phyloP scores from a whole-genome alignment of 2,113 vertebrate genomes.

The Corvus hawaiiensis region DNA sequence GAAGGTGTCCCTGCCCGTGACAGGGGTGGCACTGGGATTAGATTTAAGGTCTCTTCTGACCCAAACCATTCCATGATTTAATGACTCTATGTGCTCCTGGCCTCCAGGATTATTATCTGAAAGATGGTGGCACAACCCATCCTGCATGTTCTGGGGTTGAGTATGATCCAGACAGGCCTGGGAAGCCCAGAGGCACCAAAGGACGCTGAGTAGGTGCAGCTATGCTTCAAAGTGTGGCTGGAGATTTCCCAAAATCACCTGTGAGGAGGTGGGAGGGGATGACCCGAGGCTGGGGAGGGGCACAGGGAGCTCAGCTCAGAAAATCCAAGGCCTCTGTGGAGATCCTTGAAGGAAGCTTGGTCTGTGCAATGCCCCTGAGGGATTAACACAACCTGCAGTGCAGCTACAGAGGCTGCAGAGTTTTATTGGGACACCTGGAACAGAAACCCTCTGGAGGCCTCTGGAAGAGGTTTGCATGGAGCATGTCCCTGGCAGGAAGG shows the following conservation, averaged over 20 bases:
- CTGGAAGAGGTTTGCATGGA: neutral
- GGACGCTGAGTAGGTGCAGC: neutral
- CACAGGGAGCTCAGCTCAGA: neutral
- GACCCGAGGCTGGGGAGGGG: accelerated
- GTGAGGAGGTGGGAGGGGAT: neutral
- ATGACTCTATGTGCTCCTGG: neutral
- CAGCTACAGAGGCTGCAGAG: neutral
- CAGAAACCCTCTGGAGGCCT: neutral
- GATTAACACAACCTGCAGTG: neutral
- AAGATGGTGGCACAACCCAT: neutral
- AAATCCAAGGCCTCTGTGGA: neutral
- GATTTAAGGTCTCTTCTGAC: neutral
- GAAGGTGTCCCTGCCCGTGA: neutral
- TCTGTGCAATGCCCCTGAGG: accelerated
- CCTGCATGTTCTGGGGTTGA: neutral
- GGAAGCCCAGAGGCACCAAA: neutral
- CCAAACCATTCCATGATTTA: neutral
- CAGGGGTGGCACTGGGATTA: neutral
- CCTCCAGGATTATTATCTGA: neutral
- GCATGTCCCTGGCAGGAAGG: accelerated
- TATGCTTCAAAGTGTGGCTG: neutral
- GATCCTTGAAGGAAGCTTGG: neutral
- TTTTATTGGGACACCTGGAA: neutral
- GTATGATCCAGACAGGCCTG: neutral
- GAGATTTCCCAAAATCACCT: neutral